Evolutionary conservation across 2,888 invertebrate species (phyloP).

Genomic region (Eremobia ochroleuca): DNA sequence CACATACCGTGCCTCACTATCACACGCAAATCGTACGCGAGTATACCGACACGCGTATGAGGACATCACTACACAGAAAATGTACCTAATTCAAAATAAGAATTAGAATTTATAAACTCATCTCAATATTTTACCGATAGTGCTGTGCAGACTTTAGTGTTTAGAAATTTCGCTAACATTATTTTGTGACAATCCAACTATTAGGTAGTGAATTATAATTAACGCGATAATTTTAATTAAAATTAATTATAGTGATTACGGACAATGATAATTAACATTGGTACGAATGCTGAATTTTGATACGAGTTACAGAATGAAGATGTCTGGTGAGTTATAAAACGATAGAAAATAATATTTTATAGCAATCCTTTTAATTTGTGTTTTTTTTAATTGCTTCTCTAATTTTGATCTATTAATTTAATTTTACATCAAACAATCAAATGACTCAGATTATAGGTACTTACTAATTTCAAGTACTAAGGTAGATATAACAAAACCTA

Average conservation of each 20-base stretch:
- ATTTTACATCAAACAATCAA: not conserved
- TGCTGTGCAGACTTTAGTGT: conserved; percentile 59
- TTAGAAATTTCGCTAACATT: conserved; percentile 10
- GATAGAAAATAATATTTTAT: not conserved
- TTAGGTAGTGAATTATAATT: conserved; percentile 57
- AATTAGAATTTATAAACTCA: conserved; percentile 40
- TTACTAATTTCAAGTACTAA: not conserved
- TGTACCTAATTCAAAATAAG: conserved; percentile 57
- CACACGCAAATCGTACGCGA: conserved; percentile 73
- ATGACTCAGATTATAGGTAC: not conserved
- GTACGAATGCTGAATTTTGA: conserved; percentile 79
- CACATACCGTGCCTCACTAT: conserved; percentile 80
- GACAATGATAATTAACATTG: conserved; percentile 63
- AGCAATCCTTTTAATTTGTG: not conserved
- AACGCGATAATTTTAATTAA: conserved; percentile 20
- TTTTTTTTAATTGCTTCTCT: not conserved
- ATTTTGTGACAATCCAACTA: conserved; percentile 33
- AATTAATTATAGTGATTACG: conserved; percentile 47
- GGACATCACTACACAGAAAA: conserved; percentile 68
- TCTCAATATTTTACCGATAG: conserved; percentile 23
- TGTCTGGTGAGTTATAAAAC: conserved; percentile 83
- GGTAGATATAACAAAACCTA: not conserved
- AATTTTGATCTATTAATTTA: not conserved
- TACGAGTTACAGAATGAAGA: conserved; percentile 85
- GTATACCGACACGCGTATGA: conserved; percentile 68